Percentiles rank a stretch among this genome's conserved stretches.
Evolutionary conservation across 2,888 invertebrate species (phyloP).

Genomic region (Oscheius onirici): DNA sequence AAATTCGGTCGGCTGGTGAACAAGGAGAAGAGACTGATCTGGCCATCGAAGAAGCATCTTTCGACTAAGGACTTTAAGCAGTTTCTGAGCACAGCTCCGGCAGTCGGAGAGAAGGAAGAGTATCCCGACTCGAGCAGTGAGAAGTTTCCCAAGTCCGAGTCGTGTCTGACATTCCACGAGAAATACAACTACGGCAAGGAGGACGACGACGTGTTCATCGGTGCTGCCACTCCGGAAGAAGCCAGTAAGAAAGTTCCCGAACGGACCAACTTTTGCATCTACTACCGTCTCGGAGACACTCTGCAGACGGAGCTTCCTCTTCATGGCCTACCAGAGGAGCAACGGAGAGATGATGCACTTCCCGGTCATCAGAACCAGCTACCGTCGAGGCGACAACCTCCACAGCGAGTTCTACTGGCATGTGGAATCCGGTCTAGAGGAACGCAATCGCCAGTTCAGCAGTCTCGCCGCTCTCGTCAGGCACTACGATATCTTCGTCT

Average conservation of each 20-base stretch:
- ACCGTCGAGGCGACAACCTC: neutral
- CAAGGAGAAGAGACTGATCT: constrained; percentile 19
- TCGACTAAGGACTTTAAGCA: neutral
- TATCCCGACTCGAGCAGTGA: neutral
- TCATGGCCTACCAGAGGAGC: constrained; percentile 2
- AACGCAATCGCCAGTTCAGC: neutral
- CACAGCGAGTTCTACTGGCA: constrained; percentile 12
- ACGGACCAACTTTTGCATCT: neutral
- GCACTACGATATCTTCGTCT: constrained; percentile 22
- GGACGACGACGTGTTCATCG: constrained; percentile 2
- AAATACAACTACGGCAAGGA: constrained; percentile 3
- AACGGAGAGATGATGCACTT: neutral
- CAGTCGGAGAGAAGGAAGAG: neutral
- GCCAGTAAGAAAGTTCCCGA: neutral
- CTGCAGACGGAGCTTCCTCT: neutral
- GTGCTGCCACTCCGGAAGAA: neutral
- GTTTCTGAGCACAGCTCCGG: neutral
- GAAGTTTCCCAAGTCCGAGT: neutral
- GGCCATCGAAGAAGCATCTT: constrained; percentile 11
- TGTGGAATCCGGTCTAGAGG: constrained; percentile 7
- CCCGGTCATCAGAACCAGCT: neutral
- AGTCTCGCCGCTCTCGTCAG: constrained; percentile 19
- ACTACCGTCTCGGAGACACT: neutral
- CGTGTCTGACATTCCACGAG: constrained; percentile 8
- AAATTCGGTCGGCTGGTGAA: constrained; percentile 13